Evolutionary conservation across 2,888 invertebrate genomes (phyloP), one percentile per base, ranked within the genome.

Genomic region (Yponomeuta malinellus): DNA sequence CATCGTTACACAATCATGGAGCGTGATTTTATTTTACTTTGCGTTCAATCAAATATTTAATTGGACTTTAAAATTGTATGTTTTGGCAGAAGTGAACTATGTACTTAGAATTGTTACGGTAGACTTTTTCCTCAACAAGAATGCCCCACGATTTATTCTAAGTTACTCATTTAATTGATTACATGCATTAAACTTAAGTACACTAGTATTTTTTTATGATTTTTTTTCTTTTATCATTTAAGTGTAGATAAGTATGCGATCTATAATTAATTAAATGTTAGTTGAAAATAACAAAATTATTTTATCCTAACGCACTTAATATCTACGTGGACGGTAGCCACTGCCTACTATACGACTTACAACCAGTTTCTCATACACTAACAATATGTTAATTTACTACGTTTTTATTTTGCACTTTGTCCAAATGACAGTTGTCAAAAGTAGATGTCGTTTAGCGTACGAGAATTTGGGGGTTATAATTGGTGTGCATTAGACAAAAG

Each of bases 101-200:
- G 23, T 23, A 23, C 23, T 33, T 33, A 33, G 1, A 33, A 33
- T 33, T 33, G 33, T 33, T 2, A 15, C 2, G 52, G 15, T 59
- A 59, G 15, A 59, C 1, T 59, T 59, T 59, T 59, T 15, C 0
- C 12, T 59, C 0, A 4, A 15, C 52, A 59, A 59, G 15, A 15
- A 8, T 15, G 52, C 52, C 15, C 52, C 52, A 59, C 15, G 52
- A 59, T 59, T 59, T 15, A 8, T 3, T 15, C 52, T 59, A 15
- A 59, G 15, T 59, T 59, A 59, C 52, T 59, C 52, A 59, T 59
- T 59, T 59, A 59, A 59, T 65, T 65, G 65, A 31, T 65, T 65
- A 31, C 65, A 65, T 65, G 10, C 65, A 65, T 10, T 23, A 31
- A 23, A 29, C 31, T 10, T 31, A 65, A 65, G 31, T 31, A 65